phyloP scores from a whole-genome alignment of 2,797 vertebrate genomes.

The Acomys russatus region DNA sequence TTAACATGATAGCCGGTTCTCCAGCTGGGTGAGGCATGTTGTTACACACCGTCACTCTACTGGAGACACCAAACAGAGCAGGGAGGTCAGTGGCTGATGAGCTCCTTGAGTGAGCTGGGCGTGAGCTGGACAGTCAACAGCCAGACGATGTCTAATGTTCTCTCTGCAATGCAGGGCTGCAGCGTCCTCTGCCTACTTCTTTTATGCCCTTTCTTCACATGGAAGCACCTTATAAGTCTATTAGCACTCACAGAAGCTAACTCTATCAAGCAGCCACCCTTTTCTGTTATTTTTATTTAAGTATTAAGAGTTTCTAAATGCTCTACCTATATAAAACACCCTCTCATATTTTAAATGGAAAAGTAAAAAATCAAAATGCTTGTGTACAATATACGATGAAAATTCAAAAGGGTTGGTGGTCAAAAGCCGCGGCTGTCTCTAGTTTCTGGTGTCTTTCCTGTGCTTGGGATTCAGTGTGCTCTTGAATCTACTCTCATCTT shows the following conservation, averaged over 20 bases:
- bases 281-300: not conserved
- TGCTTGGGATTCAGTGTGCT: not conserved
- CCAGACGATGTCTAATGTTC: too few species aligned
- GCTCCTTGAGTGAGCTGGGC: not conserved
- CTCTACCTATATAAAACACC: not conserved
- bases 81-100: not conserved
- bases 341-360: not conserved
- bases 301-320: not conserved
- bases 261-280: not conserved
- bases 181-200: not conserved
- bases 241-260: not conserved
- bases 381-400: not conserved
- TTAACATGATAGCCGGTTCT: too few species aligned
- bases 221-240: not conserved
- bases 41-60: too few species aligned
- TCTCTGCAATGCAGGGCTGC: not conserved
- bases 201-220: not conserved
- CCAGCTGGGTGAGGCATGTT: too few species aligned
- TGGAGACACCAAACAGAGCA: not conserved
- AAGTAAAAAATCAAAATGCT: not conserved
- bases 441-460: not conserved
- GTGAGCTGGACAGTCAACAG: not conserved
- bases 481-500: not conserved
- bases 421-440: not conserved
- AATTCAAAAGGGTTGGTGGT: not conserved